Base-by-base conservation (phyloP, 2,888 invertebrate species). In the Hemistola chrysoprasaria region DNA sequence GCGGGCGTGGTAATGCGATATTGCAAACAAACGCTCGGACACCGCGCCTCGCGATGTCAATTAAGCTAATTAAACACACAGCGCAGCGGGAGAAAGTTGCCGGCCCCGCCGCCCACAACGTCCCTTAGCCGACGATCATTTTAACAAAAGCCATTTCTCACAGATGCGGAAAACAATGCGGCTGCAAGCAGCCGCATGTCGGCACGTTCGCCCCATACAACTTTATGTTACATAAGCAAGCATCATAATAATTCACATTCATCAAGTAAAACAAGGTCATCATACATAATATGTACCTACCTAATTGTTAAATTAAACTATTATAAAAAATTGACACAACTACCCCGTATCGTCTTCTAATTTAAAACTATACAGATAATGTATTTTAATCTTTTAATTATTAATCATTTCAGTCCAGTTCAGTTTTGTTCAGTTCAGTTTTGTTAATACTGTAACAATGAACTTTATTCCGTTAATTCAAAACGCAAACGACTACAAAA, bases 1-100 rank as follows among this genome's bases (percentile, higher is more conserved):
- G 60, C 65, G 61, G 61, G 62, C 62, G 59, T 62, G 59, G 87
- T 80, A 86, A 87, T 67, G 71, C 71, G 83, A 87, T 85, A 86
- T 73, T 60, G 73, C 84, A 87, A 86, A 87, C 85, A 88, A 86
- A 80, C 78, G 83, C 73, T 82, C 74, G 86, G 85, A 85, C 86
- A 84, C 77, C 83, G 76, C 83, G 78, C 83, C 86, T 84, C 82
- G 78, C 79, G 76, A 82, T 84, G 87, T 87, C 87, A 87, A 88
- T 88, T 87, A 87, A 78, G 85, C 85, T 88, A 87, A 88, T 88
- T 87, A 87, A 87, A 86, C 87, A 86, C 74, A 78, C 71, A 72
- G 73, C 56, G 74, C 71, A 72, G 73, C 56, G 74, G 77, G 83
- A 78, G 77, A 74, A 69, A 73, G 68, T 61, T 71, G 70, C 59